Conservation (phyloP, 2,888 invertebrate species). For the Anoplius nigerrimus region DNA sequence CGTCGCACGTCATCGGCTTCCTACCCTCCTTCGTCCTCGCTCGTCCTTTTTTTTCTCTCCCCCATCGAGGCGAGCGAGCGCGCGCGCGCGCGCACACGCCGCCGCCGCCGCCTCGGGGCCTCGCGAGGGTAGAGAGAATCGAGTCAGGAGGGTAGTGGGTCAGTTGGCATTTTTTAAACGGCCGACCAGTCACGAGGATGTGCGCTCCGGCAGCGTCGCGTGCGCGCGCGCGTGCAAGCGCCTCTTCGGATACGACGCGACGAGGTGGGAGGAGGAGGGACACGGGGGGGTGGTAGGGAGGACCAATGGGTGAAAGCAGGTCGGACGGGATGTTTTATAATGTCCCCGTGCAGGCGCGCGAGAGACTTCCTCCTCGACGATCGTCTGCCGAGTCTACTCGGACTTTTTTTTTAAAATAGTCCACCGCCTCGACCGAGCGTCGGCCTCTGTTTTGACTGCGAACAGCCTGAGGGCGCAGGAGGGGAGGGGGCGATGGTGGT, state of each 20-base stretch:
- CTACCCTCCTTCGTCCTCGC: conserved; percentile 1
- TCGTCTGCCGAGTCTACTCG: conserved; percentile 6
- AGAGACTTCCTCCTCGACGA: conserved; percentile 23
- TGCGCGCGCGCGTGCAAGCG: too few species aligned
- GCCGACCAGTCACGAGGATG: conserved; percentile 42
- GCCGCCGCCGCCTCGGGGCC: conserved; percentile 34
- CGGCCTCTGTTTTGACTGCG: too few species aligned
- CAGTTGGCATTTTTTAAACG: conserved; percentile 60
- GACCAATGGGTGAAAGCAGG: conserved; percentile 55
- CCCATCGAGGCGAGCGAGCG: too few species aligned
- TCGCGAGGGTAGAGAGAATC: conserved; percentile 53
- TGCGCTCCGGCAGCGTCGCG: conserved; percentile 26
- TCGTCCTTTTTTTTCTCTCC: conserved; percentile 41
- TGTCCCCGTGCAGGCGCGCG: conserved; percentile 11
- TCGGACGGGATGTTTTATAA: conserved; percentile 55
- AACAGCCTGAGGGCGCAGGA: too few species aligned
- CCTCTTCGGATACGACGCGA: too few species aligned
- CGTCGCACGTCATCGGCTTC: not conserved
- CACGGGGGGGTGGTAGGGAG: conserved; percentile 6
- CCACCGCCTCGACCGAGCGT: too few species aligned
- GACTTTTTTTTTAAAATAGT: too few species aligned
- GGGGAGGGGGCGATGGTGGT: too few species aligned
- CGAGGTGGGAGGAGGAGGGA: conserved; percentile 5
- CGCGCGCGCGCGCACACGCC: conserved; percentile 40
- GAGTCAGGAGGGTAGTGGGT: conserved; percentile 72